Conservation (phyloP, 1,140 invertebrate genomes). For the Tetragnatha versicolor region DNA sequence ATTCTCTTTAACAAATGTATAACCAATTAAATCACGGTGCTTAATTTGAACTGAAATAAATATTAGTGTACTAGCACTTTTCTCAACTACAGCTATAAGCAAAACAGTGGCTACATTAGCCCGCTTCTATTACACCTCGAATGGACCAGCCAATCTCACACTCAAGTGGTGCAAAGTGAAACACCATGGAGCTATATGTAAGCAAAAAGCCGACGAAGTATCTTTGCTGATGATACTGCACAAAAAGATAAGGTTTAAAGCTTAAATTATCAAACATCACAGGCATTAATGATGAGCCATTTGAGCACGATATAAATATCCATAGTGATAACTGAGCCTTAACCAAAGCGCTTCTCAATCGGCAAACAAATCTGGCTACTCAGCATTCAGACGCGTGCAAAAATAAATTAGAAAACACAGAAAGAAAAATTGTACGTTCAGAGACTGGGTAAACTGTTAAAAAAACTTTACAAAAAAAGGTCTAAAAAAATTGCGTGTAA, state of each 20-base stretch:
- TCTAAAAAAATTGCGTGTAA: neutral
- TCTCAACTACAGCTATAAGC: neutral
- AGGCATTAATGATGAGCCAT: constrained; percentile 52
- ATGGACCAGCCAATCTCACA: constrained; percentile 26
- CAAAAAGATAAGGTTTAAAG: constrained; percentile 41
- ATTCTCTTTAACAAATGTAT: too few relatives aligned
- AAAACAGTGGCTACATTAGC: constrained; percentile 13
- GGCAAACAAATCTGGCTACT: constrained; percentile 14
- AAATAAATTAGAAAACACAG: constrained; percentile 3
- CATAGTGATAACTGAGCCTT: constrained; percentile 17
- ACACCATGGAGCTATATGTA: constrained; percentile 20
- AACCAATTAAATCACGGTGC: too few relatives aligned
- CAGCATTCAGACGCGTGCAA: constrained; percentile 17
- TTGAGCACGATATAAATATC: constrained; percentile 41
- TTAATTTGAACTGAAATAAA: too few relatives aligned
- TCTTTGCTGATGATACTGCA: constrained; percentile 11
- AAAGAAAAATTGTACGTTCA: constrained; percentile 45
- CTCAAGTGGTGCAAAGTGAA: constrained; percentile 37
- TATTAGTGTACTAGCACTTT: neutral
- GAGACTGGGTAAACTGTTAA: constrained; percentile 14
- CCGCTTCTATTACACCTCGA: constrained; percentile 24
- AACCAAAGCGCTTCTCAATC: constrained; percentile 2
- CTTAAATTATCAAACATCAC: constrained; percentile 54
- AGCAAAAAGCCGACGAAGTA: constrained; percentile 29
- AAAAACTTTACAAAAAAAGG: constrained; percentile 24